Evolutionary conservation across 2,888 invertebrate genomes (phyloP).

Genomic region (Dasypogon diadema): DNA sequence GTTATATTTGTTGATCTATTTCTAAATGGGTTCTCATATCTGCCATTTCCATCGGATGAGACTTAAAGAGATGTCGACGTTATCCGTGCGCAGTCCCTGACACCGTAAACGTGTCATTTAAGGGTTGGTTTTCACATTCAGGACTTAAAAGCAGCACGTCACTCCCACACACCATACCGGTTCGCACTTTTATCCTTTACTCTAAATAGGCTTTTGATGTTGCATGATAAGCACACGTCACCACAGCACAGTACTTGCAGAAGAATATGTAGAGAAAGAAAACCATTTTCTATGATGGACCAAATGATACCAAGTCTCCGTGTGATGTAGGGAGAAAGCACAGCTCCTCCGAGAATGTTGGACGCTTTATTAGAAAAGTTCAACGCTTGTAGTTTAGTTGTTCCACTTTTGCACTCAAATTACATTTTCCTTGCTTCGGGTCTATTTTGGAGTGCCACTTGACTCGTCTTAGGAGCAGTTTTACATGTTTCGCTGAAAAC

Average conservation of each 20-base stretch:
- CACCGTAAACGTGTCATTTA: slow-evolving; percentile 4
- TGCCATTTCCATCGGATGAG: slow-evolving; percentile 1
- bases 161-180: not conserved
- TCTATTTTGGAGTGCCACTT: slow-evolving; percentile 17
- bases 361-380: slow-evolving; percentile 40
- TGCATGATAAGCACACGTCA: slow-evolving; percentile 33
- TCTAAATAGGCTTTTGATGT: slow-evolving; percentile 11
- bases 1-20: slow-evolving; percentile 15
- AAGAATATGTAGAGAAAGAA: slow-evolving; percentile 17
- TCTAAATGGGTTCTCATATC: slow-evolving; percentile 13
- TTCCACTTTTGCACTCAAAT: slow-evolving; percentile 33
- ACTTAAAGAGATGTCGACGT: slow-evolving; percentile 18
- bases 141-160: not conserved
- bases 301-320: not conserved
- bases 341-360: slow-evolving; percentile 9
- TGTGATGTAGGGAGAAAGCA: not conserved
- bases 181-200: slow-evolving; percentile 20
- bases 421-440: not conserved
- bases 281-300: not conserved
- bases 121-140: not conserved
- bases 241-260: not conserved
- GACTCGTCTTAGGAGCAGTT: not conserved
- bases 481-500: not conserved
- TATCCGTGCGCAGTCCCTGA: slow-evolving; percentile 15
- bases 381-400: slow-evolving; percentile 37